phyloP scores from a whole-genome alignment of 2,113 vertebrate species.

The Gobius niger region DNA sequence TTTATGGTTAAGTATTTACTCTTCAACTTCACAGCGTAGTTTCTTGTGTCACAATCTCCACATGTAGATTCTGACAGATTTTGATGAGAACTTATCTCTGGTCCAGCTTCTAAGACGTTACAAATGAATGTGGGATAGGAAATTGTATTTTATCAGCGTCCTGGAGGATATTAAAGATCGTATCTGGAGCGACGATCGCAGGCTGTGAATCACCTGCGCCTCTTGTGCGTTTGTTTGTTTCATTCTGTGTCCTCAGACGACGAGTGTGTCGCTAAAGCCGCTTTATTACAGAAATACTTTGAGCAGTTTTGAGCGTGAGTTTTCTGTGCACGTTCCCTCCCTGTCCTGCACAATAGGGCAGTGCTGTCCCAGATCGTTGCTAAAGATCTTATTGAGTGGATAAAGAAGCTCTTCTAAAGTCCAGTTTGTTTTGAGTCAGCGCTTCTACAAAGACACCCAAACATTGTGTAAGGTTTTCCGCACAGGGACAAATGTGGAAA shows the following conservation, averaged over 20 bases:
- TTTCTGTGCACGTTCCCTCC: no score
- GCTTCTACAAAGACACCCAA: no score
- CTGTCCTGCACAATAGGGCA: no score
- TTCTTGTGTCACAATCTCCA: not conserved
- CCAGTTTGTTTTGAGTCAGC: no score
- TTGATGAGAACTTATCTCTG: not conserved
- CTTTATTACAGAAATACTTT: not conserved
- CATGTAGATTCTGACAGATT: not conserved
- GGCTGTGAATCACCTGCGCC: not conserved
- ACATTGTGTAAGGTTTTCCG: no score
- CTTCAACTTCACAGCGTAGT: no score
- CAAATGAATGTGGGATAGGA: conserved; percentile 3
- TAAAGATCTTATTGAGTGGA: no score
- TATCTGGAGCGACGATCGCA: not conserved
- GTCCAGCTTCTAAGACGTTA: not conserved
- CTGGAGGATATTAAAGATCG: conserved; percentile 6
- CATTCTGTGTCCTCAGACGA: not conserved
- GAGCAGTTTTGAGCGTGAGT: no score
- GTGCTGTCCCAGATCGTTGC: no score
- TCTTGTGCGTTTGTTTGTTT: not conserved
- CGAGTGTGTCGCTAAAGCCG: not conserved
- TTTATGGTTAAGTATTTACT: no score
- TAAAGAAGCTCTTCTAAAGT: no score
- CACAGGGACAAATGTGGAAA: no score
- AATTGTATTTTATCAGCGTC: conserved; percentile 6